Percentiles rank a stretch among this genome's conserved stretches.
Conservation (phyloP, 2,888 invertebrate genomes). For the Trileptium ribeirensis region DNA sequence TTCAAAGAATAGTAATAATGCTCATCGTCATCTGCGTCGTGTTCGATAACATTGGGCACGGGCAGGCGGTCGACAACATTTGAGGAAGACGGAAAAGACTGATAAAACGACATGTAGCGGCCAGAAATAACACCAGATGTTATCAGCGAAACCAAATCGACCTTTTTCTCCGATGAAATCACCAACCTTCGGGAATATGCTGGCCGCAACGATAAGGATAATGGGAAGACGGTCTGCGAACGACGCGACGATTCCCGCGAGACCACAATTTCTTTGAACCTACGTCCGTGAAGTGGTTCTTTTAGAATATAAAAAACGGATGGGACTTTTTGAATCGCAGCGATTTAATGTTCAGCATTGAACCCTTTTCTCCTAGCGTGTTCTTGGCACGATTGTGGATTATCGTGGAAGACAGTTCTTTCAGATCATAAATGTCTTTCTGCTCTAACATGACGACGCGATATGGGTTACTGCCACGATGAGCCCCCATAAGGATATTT, state of each 20-base stretch:
- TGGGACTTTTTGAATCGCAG: neutral
- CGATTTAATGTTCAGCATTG: neutral
- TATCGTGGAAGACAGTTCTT: neutral
- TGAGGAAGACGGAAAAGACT: neutral
- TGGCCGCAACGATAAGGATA: neutral
- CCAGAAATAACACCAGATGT: neutral
- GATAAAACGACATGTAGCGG: neutral
- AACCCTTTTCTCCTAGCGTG: neutral
- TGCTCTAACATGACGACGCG: neutral
- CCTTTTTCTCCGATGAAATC: neutral
- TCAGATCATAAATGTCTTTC: neutral
- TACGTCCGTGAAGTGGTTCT: neutral
- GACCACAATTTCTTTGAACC: neutral
- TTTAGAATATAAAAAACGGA: neutral
- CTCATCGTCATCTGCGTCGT: too few species aligned
- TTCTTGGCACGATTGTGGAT: neutral
- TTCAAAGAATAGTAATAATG: too few species aligned
- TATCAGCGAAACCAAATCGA: neutral
- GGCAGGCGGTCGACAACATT: neutral
- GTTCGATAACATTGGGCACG: neutral
- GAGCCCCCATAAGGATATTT: neutral
- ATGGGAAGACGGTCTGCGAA: too few species aligned
- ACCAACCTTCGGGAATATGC: neutral
- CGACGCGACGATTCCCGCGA: neutral
- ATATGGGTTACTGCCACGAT: neutral